Evolutionary conservation across 2,797 vertebrate species (phyloP).

Genomic region (Sebastolobus alascanus): DNA sequence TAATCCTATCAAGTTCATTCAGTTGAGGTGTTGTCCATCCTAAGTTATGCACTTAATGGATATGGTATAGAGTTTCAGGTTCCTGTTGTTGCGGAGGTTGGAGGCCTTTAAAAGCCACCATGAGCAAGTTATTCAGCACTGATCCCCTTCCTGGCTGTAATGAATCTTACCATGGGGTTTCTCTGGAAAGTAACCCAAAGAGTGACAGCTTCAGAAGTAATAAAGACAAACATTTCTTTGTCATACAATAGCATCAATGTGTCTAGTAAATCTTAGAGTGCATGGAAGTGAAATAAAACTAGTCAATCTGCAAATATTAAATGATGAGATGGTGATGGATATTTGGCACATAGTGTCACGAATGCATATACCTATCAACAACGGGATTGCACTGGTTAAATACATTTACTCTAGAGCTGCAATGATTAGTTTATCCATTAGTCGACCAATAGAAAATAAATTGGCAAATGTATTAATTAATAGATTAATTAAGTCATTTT

Average conservation of each 20-base stretch:
- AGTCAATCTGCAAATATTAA: not conserved
- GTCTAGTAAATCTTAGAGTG: not conserved
- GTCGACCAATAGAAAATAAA: not conserved
- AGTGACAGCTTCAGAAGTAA: conserved; percentile 54
- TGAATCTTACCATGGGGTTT: conserved; percentile 75
- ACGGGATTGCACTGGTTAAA: not conserved
- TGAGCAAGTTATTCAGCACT: conserved; percentile 67
- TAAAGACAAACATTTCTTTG: conserved; percentile 25
- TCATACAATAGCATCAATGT: conserved; percentile 25
- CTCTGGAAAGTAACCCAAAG: conserved; percentile 61
- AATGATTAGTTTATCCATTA: not conserved
- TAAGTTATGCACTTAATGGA: conserved; percentile 78
- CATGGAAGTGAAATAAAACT: not conserved
- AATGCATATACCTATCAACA: not conserved
- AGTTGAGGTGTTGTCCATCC: conserved; percentile 65
- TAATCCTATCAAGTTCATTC: conserved; percentile 67
- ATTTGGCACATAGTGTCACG: not conserved
- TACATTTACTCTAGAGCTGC: not conserved
- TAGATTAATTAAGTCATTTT: not conserved
- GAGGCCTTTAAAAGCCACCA: conserved; percentile 77
- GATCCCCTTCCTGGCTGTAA: conserved; percentile 79
- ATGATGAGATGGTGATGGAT: not conserved
- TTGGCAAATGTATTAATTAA: not conserved
- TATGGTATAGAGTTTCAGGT: conserved; percentile 74
- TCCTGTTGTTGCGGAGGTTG: conserved; percentile 75